Base-by-base conservation (phyloP, 2,888 invertebrate species). In the Ptychoptera albimana region DNA sequence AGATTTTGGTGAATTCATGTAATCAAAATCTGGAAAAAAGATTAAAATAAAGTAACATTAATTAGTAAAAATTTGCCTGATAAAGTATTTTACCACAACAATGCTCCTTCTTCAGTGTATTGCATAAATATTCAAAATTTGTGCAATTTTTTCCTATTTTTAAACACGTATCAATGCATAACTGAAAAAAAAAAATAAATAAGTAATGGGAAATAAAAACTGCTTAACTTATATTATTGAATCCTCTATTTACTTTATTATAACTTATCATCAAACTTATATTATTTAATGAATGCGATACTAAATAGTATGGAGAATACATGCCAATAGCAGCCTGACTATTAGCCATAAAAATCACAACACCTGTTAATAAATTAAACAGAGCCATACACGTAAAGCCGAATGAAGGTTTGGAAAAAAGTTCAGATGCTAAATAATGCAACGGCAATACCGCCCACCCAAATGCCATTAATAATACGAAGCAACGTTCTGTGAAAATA, bases 381-480 rank as follows among this genome's bases (percentile, higher is more conserved):
- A 86, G 74, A 34, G 78, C 77, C 54, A 82, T 68, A 51, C 78
- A 70, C 0, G 82, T 79, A 59, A 80, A 85, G 8, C 86, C 87
- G 1, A 79, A 71, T 0, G 87, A 75, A 1, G 87, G 81, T 6
- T 79, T 74, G 7, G 68, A 67, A 58, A 86, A 86, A n/a, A 74
- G 48, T 54, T 75, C 74, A 1, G 85, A 79, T 36, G 73, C 59
- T 8, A 84, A 52, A 57, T 86, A 88, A 51, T 74, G 75, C 36
- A 83, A 64, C 0, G 87, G 87, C 48, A 88, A 59, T 59, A 77
- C 77, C 0, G 79, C 70, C 57, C 75, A 78, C 0, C 78, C 82
- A 59, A 83, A 87, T 39, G 79, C 56, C 43, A 81, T 54, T 39
- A 86, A 57, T 12, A 81, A 57, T 1, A 79, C 45, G 49, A 77